phyloP scores from a whole-genome alignment of 1,140 invertebrate species.

The Littorina saxatilis region DNA sequence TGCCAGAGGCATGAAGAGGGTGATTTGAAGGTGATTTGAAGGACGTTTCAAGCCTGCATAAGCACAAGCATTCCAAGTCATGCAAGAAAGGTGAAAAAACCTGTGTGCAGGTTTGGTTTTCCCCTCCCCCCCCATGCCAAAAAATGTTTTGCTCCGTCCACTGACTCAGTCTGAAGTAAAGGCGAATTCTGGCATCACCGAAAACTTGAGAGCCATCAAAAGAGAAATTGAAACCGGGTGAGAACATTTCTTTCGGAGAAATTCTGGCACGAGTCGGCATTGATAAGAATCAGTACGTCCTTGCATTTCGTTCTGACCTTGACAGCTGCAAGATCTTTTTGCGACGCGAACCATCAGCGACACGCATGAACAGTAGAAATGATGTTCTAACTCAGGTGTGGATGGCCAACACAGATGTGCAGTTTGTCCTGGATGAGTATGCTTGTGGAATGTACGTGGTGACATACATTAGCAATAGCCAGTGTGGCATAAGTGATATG shows the following conservation, averaged over 20 bases:
- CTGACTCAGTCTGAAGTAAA: no score
- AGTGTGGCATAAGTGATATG: no score
- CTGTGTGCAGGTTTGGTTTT: no score
- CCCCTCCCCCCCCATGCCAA: not conserved
- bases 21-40: not conserved
- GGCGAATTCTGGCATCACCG: not conserved
- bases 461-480: no score
- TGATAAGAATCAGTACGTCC: no score
- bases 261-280: not conserved
- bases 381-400: constrained; percentile 22
- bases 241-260: not conserved
- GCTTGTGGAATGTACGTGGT: no score
- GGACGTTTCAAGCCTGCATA: no score
- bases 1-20: constrained; percentile 26
- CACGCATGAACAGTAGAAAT: not conserved
- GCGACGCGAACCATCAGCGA: not conserved
- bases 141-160: not conserved
- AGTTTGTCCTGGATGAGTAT: no score
- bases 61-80: no score
- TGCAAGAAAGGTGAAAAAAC: no score
- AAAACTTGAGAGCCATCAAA: not conserved
- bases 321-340: not conserved
- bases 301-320: no score
- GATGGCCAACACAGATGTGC: no score
- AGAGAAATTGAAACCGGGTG: not conserved